These are phyloP conservation scores for Agrotis exclamationis DNA, from an alignment of 2,888 invertebrate genomes.

Conservation along the genomic window DNA sequence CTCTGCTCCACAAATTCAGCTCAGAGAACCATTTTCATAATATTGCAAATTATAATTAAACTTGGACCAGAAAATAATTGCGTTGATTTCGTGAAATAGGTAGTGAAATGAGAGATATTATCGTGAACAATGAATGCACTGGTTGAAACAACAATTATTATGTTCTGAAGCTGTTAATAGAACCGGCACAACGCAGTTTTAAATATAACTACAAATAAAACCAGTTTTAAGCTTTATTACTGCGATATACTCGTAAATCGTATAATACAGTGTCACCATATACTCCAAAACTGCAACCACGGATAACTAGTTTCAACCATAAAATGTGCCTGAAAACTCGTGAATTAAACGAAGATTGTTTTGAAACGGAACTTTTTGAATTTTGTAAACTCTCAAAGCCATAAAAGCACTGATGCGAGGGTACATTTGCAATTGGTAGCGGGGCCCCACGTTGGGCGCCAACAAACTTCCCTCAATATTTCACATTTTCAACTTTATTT, in stretches of 20 bases:
- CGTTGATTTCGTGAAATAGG: slow-evolving; percentile 38
- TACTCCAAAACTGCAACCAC: slow-evolving; percentile 34
- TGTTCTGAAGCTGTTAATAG: slow-evolving; percentile 23
- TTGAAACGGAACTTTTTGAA: slow-evolving; percentile 72
- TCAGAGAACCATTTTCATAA: slow-evolving; percentile 8
- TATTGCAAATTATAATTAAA: slow-evolving; percentile 44
- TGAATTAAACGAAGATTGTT: slow-evolving; percentile 75
- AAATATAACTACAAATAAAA: slow-evolving; percentile 17
- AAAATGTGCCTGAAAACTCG: slow-evolving; percentile 57
- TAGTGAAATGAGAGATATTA: slow-evolving; percentile 35
- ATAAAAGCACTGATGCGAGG: slow-evolving; percentile 79
- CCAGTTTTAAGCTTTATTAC: slow-evolving; percentile 13
- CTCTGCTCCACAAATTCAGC: slow-evolving; percentile 13
- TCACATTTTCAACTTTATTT: slow-evolving; percentile 64
- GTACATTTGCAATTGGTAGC: slow-evolving; percentile 75
- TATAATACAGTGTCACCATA: slow-evolving; percentile 3
- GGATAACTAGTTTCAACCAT: slow-evolving; percentile 50
- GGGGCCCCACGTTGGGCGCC: slow-evolving; percentile 75
- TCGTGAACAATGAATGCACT: slow-evolving; percentile 28
- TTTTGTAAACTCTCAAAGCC: slow-evolving; percentile 72
- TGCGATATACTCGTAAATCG: slow-evolving; percentile 3
- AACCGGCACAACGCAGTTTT: background rate
- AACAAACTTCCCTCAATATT: slow-evolving; percentile 73
- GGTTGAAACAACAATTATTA: slow-evolving; percentile 31
- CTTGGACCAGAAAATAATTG: slow-evolving; percentile 26